Conservation (phyloP, 1,140 invertebrate species). For the Caenorhabditis remanei region DNA sequence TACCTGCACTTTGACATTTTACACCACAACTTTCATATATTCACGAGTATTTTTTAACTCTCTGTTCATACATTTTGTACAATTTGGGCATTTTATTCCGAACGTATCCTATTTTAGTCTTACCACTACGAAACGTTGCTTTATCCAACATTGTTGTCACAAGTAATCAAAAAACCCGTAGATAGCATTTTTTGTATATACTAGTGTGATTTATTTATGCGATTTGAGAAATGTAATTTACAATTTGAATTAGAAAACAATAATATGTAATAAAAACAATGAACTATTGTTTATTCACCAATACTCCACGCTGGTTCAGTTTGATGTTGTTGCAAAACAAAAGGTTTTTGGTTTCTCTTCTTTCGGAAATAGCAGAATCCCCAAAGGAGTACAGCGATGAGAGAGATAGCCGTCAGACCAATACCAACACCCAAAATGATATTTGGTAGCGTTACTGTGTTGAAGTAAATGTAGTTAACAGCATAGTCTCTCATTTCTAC, state of each 20-base stretch:
- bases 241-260: neutral
- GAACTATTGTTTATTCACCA: neutral
- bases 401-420: constrained; percentile 29
- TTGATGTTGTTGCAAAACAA: constrained; percentile 8
- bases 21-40: neutral
- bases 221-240: constrained; percentile 44
- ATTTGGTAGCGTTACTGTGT: constrained; percentile 56
- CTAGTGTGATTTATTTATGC: constrained; percentile 35
- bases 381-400: constrained; percentile 8
- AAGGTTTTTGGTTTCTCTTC: constrained; percentile 17
- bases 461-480: constrained; percentile 57
- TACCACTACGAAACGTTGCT: neutral
- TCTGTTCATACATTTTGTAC: constrained; percentile 14
- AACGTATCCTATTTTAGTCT: neutral
- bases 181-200: constrained; percentile 6
- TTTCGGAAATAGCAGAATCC: constrained; percentile 34
- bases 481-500: constrained; percentile 55
- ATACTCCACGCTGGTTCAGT: constrained; percentile 12
- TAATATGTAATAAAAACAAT: neutral
- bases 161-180: neutral
- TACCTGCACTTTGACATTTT: neutral
- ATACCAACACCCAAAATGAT: constrained; percentile 60
- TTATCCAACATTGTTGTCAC: neutral
- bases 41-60: constrained; percentile 37
- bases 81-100: neutral